These are phyloP conservation scores for Pardosa pseudoannulata DNA, from an alignment of 2,888 invertebrate species.

Conservation along the genomic window DNA sequence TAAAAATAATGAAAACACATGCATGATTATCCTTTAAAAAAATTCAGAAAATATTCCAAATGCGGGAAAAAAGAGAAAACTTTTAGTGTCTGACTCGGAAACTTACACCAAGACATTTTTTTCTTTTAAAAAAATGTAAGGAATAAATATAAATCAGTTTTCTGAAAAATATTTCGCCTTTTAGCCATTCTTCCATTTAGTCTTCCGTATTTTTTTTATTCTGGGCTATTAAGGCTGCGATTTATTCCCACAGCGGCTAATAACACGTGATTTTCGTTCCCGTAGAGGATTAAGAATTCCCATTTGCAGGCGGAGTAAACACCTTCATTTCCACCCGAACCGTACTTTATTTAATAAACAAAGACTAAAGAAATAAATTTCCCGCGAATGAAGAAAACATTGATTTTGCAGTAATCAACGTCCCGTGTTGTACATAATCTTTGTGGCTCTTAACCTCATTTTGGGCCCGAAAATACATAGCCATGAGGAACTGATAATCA, in stretches of 20 bases:
- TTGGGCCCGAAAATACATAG: background rate
- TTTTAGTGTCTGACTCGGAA: too few relatives aligned
- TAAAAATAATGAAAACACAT: too few relatives aligned
- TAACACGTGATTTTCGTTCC: constrained; percentile 45
- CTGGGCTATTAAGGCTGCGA: constrained; percentile 39
- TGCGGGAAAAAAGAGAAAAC: too few relatives aligned
- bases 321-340: constrained; percentile 51
- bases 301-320: constrained; percentile 53
- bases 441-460: background rate
- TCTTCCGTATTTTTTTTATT: background rate
- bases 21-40: too few relatives aligned
- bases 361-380: constrained; percentile 59
- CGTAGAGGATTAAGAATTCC: constrained; percentile 53
- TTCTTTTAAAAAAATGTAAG: too few relatives aligned
- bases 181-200: constrained; percentile 2
- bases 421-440: constrained; percentile 33
- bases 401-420: constrained; percentile 49
- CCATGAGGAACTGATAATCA: constrained; percentile 41
- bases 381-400: constrained; percentile 47
- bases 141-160: too few relatives aligned
- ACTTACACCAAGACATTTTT: too few relatives aligned
- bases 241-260: constrained; percentile 53
- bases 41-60: too few relatives aligned
- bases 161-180: background rate
- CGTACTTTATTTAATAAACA: constrained; percentile 66